Evolutionary conservation across 2,888 invertebrate genomes (phyloP), one percentile per base, ranked within the genome.

Genomic region (Synanthedon vespiformis): DNA sequence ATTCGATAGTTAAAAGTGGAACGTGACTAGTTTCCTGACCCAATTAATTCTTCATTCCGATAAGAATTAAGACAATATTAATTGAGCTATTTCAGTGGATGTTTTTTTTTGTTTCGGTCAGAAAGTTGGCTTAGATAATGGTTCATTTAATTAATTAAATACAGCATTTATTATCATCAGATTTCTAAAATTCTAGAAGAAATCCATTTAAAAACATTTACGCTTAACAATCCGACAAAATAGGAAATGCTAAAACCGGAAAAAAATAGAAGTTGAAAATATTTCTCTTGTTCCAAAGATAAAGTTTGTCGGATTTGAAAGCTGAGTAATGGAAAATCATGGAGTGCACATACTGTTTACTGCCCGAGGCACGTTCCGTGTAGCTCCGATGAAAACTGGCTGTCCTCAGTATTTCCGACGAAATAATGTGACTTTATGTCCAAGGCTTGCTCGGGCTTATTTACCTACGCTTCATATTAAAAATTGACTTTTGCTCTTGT

Each of bases 351-450:
- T 50, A 52, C 50, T 54, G 49, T 48, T 54, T 51, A 54, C 50
- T 54, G 57, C 58, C 54, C 64, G n/a, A 52, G 53, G 57, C 70
- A 70, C 69, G 70, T 68, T 61, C 57, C 54, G 54, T 47, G 55
- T 53, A 51, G 47, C 56, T 49, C 55, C 52, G 61, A 60, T 64
- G 64, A 64, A 66, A 65, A 59, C 57, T 49, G 57, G 57, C 59
- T 63, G 64, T 61, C 64, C 57, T 59, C 59, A 55, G 58, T 58
- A 57, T 61, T 63, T 58, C 58, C 60, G 58, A 55, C 44, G 14
- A 14, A 44, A 44, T 44, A 44, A 44, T 44, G 44, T 44, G 14
- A 44, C 13, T 13, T 44, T 44, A 44, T 44, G 44, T 44, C 44
- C n/a, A 44, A 13, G 44, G 14, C 44, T 44, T 13, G 10, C 34